Conservation (phyloP, 1,140 invertebrate genomes). For the Ips nitidus region DNA sequence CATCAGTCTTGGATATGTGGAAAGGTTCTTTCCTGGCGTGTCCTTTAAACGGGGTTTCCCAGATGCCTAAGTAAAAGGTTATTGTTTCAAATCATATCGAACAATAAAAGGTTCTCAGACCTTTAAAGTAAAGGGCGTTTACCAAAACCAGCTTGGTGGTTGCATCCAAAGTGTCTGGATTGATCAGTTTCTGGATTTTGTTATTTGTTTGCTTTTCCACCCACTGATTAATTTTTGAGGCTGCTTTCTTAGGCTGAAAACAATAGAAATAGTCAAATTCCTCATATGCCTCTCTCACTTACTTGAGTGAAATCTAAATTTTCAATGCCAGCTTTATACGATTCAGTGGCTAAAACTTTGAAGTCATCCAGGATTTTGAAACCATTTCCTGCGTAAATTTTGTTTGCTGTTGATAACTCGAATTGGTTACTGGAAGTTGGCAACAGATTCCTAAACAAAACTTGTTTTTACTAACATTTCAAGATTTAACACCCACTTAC, state of each 20-base stretch:
- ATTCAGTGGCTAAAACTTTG: conserved; percentile 47
- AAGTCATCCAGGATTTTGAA: conserved; percentile 26
- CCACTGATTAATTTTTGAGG: conserved; percentile 67
- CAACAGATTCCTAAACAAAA: conserved; percentile 46
- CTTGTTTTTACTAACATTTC: background rate
- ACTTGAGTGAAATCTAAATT: conserved; percentile 54
- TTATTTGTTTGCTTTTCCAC: conserved; percentile 70
- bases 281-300: too few relatives aligned
- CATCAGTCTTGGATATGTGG: conserved; percentile 37
- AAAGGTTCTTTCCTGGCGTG: conserved; percentile 56
- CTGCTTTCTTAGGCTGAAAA: conserved; percentile 37
- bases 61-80: conserved; percentile 46
- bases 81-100: background rate
- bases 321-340: conserved; percentile 58
- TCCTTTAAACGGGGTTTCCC: conserved; percentile 59
- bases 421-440: conserved; percentile 15
- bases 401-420: conserved; percentile 32
- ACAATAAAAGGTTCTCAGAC: background rate
- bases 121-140: conserved; percentile 84
- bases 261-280: too few relatives aligned
- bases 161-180: conserved; percentile 55
- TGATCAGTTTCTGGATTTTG: conserved; percentile 69
- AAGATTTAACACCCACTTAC: background rate
- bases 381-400: conserved; percentile 24
- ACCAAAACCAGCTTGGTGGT: conserved; percentile 69